These are phyloP conservation scores for Atta texana DNA, from an alignment of 1,140 invertebrate species.

Conservation along the genomic window DNA sequence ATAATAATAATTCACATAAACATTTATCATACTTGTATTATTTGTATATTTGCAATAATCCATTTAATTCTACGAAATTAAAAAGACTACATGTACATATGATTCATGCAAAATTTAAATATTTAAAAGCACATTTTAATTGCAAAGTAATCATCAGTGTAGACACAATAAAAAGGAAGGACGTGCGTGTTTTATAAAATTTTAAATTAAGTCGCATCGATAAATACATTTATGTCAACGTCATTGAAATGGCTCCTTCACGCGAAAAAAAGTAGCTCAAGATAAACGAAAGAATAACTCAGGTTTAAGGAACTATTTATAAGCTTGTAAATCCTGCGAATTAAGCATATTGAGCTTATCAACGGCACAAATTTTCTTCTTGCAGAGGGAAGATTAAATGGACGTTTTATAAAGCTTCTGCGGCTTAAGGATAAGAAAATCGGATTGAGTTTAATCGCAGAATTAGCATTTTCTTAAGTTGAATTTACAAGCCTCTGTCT, in stretches of 20 bases:
- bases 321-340: conserved; percentile 19
- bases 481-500: conserved; percentile 33
- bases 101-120: neutral
- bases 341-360: conserved; percentile 34
- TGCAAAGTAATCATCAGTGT: neutral
- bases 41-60: neutral
- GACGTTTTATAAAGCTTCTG: conserved; percentile 30
- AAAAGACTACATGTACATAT: neutral
- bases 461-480: conserved; percentile 52
- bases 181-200: neutral
- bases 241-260: neutral
- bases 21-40: neutral
- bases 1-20: neutral
- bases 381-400: neutral
- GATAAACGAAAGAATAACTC: conserved; percentile 4
- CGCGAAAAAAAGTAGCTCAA: neutral
- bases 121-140: neutral
- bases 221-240: neutral
- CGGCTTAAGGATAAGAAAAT: conserved; percentile 47
- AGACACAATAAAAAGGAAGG: neutral
- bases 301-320: conserved; percentile 12
- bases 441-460: conserved; percentile 55
- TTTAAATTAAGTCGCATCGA: neutral
- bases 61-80: conserved; percentile 3
- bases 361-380: conserved; percentile 27